Evolutionary conservation across 37 sponge, comb jelly and placozoan species (phyloP).

Genomic region (Halisarca cf. caerulea): DNA sequence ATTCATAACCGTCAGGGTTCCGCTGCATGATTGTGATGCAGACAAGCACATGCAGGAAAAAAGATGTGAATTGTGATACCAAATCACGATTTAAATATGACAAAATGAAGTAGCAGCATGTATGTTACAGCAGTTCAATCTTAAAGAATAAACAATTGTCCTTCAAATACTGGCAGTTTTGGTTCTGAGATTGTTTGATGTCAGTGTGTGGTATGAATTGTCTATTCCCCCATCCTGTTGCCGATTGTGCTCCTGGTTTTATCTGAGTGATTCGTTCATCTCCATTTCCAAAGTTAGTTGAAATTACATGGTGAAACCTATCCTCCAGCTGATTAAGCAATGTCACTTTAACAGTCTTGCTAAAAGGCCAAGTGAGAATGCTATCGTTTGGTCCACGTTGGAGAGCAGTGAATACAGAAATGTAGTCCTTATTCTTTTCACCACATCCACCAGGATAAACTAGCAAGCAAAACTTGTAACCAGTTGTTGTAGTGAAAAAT

Average conservation of each 20-base stretch:
- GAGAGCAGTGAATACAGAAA: neutral
- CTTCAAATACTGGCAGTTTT: neutral
- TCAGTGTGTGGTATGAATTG: no score
- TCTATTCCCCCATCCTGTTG: neutral
- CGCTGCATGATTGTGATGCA: no score
- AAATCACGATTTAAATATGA: no score
- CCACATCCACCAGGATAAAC: neutral
- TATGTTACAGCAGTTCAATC: no score
- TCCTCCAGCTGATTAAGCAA: constrained; percentile 2
- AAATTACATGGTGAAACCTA: neutral
- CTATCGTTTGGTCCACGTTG: constrained; percentile 17
- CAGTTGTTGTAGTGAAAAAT: neutral
- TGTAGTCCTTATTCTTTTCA: neutral
- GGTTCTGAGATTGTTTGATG: no score
- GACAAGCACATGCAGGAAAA: no score
- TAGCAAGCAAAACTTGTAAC: neutral
- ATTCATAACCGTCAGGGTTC: no score
- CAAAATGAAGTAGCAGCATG: no score
- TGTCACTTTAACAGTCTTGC: neutral
- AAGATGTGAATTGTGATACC: no score
- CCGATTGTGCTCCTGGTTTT: neutral
- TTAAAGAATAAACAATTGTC: constrained; percentile 18
- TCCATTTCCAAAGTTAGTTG: neutral
- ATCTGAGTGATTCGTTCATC: neutral
- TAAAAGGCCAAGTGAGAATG: neutral